Evolutionary conservation across 1,140 invertebrate genomes (phyloP).

Genomic region (Drosophila cardini): DNA sequence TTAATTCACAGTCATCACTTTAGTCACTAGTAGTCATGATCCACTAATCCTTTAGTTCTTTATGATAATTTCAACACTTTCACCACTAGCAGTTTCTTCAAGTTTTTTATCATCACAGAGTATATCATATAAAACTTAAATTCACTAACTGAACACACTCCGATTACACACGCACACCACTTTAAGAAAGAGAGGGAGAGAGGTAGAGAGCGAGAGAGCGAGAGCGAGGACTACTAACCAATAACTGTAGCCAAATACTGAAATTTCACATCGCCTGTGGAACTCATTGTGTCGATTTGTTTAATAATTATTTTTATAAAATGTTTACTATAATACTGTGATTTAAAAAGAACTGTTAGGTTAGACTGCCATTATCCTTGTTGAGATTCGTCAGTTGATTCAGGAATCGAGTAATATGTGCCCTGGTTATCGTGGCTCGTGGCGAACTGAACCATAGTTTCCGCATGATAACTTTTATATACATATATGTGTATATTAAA

Average conservation of each 20-base stretch:
- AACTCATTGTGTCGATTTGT: constrained; percentile 36
- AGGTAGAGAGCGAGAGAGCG: neutral
- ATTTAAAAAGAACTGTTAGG: neutral
- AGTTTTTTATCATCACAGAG: neutral
- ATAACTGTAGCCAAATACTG: constrained; percentile 66
- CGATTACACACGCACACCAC: constrained; percentile 11
- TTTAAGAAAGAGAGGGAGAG: too few species aligned
- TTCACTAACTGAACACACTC: neutral
- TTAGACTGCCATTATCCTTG: constrained; percentile 29
- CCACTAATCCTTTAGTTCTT: too few species aligned
- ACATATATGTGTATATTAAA: constrained; percentile 34
- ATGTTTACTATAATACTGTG: neutral
- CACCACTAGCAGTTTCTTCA: too few species aligned
- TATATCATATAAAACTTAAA: neutral
- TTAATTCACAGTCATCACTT: too few species aligned
- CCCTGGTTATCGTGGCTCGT: constrained; percentile 27
- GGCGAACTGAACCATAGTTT: constrained; percentile 58
- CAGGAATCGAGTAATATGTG: neutral
- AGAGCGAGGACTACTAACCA: constrained; percentile 48
- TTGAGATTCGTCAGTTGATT: neutral
- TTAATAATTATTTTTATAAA: neutral
- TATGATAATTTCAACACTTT: too few species aligned
- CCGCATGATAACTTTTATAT: constrained; percentile 68
- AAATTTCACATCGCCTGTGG: constrained; percentile 48
- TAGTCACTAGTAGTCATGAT: too few species aligned